phyloP scores from a whole-genome alignment of 1,140 invertebrate species.

The Drosophila sproati region DNA sequence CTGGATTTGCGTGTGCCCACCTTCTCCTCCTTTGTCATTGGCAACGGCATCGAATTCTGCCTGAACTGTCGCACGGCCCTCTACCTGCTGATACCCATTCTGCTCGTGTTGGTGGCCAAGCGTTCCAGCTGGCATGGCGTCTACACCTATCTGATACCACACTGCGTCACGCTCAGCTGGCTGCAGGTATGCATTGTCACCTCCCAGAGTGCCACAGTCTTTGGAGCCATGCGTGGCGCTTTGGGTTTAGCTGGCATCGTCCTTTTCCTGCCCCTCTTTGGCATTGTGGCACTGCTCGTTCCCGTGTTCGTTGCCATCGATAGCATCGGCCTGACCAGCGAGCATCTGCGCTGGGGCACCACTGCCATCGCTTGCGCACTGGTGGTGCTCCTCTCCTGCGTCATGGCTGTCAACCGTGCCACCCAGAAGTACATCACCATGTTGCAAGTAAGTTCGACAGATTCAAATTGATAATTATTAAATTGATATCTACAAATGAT shows the following conservation, averaged over 20 bases:
- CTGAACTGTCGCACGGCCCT: constrained; percentile 91
- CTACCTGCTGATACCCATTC: constrained; percentile 90
- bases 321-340: constrained; percentile 88
- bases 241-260: constrained; percentile 91
- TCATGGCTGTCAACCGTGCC: constrained; percentile 87
- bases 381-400: constrained; percentile 87
- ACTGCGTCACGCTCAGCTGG: constrained; percentile 94
- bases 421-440: constrained; percentile 88
- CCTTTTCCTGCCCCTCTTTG: constrained; percentile 91
- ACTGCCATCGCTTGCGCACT: constrained; percentile 86
- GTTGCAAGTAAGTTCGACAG: constrained; percentile 86
- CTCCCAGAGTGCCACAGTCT: constrained; percentile 92
- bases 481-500: no score
- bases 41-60: constrained; percentile 94
- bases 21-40: constrained; percentile 91
- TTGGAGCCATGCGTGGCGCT: constrained; percentile 90
- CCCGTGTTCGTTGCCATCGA: constrained; percentile 90
- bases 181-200: constrained; percentile 92
- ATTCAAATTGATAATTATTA: background rate
- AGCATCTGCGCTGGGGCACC: constrained; percentile 87
- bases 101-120: constrained; percentile 90
- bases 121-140: constrained; percentile 91
- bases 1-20: constrained; percentile 91
- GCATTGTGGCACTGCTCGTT: constrained; percentile 89
- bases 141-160: constrained; percentile 91